Evolutionary conservation across 2,888 invertebrate genomes (phyloP), one percentile per base, ranked within the genome.

Genomic region (Hemithea aestivaria): DNA sequence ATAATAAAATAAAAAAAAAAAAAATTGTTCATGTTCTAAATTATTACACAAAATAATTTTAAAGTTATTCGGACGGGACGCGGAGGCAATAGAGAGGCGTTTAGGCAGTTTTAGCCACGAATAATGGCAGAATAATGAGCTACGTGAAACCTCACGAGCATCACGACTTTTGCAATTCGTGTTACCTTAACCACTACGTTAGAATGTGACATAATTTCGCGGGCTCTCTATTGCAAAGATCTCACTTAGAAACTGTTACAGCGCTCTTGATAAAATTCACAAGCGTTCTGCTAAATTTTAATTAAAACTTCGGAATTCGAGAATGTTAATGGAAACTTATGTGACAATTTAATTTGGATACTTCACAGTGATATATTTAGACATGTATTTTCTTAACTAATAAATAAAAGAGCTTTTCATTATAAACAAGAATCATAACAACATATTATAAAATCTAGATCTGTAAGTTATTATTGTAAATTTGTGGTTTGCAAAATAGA

Each of bases 151-250:
- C 54, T 47, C 58, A 55, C 56, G 53, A 58, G 51, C 61, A 57
- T 51, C 58, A 58, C 56, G 56, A 60, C 57, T 71, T 67, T 71
- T 71, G 72, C 69, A 73, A 72, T 71, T 68, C 56, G 62, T 64
- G 66, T 62, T 68, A 67, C 70, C 66, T 54, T 67, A 66, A 63
- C 64, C 58, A 56, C 65, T 66, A 62, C 56, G 59, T 58, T 63
- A 63, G 62, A 69, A 67, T 71, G 70, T 73, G 70, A 73, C 73
- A 72, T 73, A 73, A 73, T 70, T 67, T 64, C 55, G 56, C 62
- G 60, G 56, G 62, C 58, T 62, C 57, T 53, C 58, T 51, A 53
- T 47, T 51, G 48, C 55, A 40, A 40, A 40, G 44, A 49, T 58
- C 51, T 50, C 58, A 54, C 62, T 58, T 62, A 58, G 59, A 62